A percentile compares a stretch with the other conserved stretches of the same genome.
phyloP scores from a whole-genome alignment of 2,888 invertebrate species.

The Corbicula japonica region DNA sequence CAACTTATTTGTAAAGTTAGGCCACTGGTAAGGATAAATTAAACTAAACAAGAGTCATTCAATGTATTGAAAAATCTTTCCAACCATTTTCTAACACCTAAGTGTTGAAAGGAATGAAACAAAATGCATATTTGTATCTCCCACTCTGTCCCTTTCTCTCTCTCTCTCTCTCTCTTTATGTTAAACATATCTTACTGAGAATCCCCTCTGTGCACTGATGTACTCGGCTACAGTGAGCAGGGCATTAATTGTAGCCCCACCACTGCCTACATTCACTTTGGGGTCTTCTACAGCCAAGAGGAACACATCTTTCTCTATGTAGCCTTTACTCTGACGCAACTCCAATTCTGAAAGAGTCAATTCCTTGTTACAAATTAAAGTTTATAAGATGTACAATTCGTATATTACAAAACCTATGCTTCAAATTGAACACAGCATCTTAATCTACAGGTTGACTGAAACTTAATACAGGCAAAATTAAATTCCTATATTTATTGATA shows the following conservation, averaged over 20 bases:
- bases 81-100: no score
- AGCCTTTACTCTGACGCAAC: constrained; percentile 81
- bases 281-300: constrained; percentile 87
- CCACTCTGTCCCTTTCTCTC: no score
- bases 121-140: no score
- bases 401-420: no score
- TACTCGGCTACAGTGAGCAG: constrained; percentile 87
- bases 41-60: no score
- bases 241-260: constrained; percentile 88
- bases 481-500: background rate
- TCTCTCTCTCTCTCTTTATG: background rate
- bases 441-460: background rate
- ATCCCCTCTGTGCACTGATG: constrained; percentile 86
- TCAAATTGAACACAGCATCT: background rate
- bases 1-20: no score
- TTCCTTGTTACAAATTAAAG: no score
- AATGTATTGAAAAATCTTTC: no score
- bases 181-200: constrained; percentile 82
- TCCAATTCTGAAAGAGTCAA: constrained; percentile 81
- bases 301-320: constrained; percentile 80
- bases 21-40: no score
- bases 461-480: background rate
- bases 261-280: constrained; percentile 87
- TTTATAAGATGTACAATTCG: background rate
- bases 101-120: no score